Evolutionary conservation across 2,797 vertebrate genomes (phyloP), one percentile per base, ranked within the genome.

Genomic region (Tympanoctomys barrerae): DNA sequence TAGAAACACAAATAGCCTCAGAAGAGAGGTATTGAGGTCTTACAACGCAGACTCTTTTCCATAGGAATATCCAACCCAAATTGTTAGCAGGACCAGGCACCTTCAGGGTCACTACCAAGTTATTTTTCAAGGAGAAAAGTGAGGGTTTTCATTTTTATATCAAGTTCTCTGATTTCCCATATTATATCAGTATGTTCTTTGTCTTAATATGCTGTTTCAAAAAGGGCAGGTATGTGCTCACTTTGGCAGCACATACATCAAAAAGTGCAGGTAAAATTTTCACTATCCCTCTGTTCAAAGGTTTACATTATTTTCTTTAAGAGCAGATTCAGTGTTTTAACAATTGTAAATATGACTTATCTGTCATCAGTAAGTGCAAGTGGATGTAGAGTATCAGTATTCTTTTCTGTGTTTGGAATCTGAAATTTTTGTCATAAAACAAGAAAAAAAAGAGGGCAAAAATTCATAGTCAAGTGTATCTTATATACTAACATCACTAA

Each of bases 351-450:
- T 95, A 94, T 78, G 94, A 92, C 81, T 81, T 91, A 61, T 94
- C 87, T 94, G 57, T 87, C 95, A 88, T 93, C 57, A 39, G 57
- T 66, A 94, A 94, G 89, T 54, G 62, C 92, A 94, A 54, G 64
- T 49, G 83, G 84, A 68, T 89, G 61, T 77, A 52, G 59, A 78
- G 80, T 42, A 18, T 36, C 19, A 52, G 11, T 42, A 64, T 79
- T 36, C 36, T 68, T 93, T 92, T 71, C 87, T 96, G 93, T 95
- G 83, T 96, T 42, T 95, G 80, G 36, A 93, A 87, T 59, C 73
- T 92, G 85, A 93, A 93, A 62, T 96, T 96, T 95, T 91, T 95
- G 59, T 96, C 85, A 36, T 70, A 93, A 92, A 93, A 94, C 62
- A 86, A 52, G 36, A 62, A 57, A 91, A 95, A 68, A 97, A 91